A percentile compares a stretch with the other conserved stretches of the same genome.
phyloP scores from a whole-genome alignment of 2,113 vertebrate genomes.

The Carassius carassius region DNA sequence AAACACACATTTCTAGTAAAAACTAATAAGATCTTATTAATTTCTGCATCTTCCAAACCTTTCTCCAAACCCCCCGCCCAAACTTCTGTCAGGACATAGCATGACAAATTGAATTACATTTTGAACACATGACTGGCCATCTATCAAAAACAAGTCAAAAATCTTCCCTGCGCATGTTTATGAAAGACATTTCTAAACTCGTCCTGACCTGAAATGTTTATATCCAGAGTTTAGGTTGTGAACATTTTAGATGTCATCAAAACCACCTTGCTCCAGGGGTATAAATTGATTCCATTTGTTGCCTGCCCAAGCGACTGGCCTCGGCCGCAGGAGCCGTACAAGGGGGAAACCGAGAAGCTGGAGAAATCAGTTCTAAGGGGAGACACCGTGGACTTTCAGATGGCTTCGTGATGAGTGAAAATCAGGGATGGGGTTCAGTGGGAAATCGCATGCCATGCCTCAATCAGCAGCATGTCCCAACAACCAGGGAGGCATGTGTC shows the following conservation, averaged over 20 bases:
- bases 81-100: conserved; percentile 40
- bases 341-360: conserved; percentile 45
- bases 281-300: conserved; percentile 69
- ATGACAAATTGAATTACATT: conserved; percentile 59
- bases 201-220: conserved; percentile 68
- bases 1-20: neutral
- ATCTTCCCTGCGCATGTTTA: conserved; percentile 60
- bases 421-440: conserved; percentile 44
- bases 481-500: conserved; percentile 47
- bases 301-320: conserved; percentile 27
- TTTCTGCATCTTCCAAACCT: neutral
- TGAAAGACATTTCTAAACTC: conserved; percentile 67
- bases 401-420: conserved; percentile 48
- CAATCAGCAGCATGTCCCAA: conserved; percentile 52
- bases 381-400: conserved; percentile 36
- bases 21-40: conserved; percentile 7
- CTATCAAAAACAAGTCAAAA: conserved; percentile 50
- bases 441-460: conserved; percentile 51
- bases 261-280: conserved; percentile 58
- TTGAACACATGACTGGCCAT: conserved; percentile 56
- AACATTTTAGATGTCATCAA: conserved; percentile 68
- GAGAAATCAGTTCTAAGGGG: conserved; percentile 43
- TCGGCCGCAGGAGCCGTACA: conserved; percentile 34
- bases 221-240: conserved; percentile 63
- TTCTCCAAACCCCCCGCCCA: neutral